Percentiles rank a stretch among this genome's conserved stretches.
Conservation (phyloP, 2,888 invertebrate species). For the Acronicta leporina region DNA sequence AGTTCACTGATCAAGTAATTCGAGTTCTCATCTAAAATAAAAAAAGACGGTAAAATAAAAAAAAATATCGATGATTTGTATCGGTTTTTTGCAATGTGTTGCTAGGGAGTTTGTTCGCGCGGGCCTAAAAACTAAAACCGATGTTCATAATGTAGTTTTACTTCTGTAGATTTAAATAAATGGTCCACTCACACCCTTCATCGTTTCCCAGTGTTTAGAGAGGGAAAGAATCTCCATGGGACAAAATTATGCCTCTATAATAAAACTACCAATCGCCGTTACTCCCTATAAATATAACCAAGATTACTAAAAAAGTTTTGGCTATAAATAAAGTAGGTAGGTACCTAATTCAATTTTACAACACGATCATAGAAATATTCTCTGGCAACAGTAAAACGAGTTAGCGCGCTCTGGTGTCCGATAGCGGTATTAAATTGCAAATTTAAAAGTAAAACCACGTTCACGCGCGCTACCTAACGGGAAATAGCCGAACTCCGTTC, state of each 20-base stretch:
- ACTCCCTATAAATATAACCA: not conserved
- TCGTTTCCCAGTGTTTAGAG: no score
- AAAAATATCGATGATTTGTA: no score
- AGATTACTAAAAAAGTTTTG: slow-evolving; percentile 7
- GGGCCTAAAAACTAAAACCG: no score
- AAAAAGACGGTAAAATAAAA: no score
- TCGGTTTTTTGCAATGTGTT: no score
- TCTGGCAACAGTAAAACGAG: slow-evolving; percentile 51
- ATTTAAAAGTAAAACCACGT: slow-evolving; percentile 84
- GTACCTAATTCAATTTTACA: not conserved
- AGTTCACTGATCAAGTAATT: no score
- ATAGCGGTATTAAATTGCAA: slow-evolving; percentile 83
- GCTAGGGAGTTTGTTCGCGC: no score
- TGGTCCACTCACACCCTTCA: no score
- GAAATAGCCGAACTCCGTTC: slow-evolving; percentile 81
- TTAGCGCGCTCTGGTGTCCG: slow-evolving; percentile 76
- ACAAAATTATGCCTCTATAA: not conserved
- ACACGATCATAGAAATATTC: slow-evolving; percentile 8
- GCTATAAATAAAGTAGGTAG: slow-evolving; percentile 20
- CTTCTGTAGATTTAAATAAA: no score
- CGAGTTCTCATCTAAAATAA: no score
- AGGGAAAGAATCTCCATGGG: no score
- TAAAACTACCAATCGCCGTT: not conserved
- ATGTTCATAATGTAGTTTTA: no score
- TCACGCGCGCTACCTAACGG: slow-evolving; percentile 85